Evolutionary conservation across 2,888 invertebrate species (phyloP), one percentile per base, ranked within the genome.

Genomic region (Pterostichus madidus): DNA sequence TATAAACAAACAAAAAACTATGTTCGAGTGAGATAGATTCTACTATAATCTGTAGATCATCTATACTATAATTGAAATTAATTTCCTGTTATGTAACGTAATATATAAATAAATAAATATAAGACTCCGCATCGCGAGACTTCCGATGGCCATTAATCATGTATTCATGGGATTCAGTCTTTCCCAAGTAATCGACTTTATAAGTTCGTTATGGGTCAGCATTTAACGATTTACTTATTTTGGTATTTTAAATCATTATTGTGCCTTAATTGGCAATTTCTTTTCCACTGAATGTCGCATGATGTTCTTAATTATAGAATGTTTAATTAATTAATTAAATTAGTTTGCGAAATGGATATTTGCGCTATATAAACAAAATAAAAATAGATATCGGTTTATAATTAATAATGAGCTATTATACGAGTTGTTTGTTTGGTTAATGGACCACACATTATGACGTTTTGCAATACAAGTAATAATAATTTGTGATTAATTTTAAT

Each of bases 401-500:
- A 64, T 64, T 64, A 64, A 35, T 64, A 64, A 32, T 35, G 64
- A 64, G 64, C 31, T 64, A 64, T 32, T 44, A 71, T 56, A 56
- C 13, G 15, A 56, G 24, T 13, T 56, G n/a, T 56, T 17, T 56
- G 13, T 64, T 64, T n/a, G 15, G 64, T 6, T 35, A 75, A 52
- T 52, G n/a, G 75, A 75, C 75, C 75, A 75, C 75, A 75, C 75
- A 75, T 31, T 52, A 10, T n/a, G 75, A 32, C 24, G 39, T 71
- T 71, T 44, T 49, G 71, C 39, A 71, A 71, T 44, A 17, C 11
- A 6, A 59, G 68, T 39, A 71, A 71, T 71, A 17, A 71, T 71
- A 71, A 71, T 71, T 71, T 17, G 68, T 71, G 15, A 71, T 71
- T 44, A 71, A 64, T n/a, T 64, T 64, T 64, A 71, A 71, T 71